Evolutionary conservation across 2,888 invertebrate species (phyloP), one percentile per base, ranked within the genome.

Genomic region (Isoperla grammatica): DNA sequence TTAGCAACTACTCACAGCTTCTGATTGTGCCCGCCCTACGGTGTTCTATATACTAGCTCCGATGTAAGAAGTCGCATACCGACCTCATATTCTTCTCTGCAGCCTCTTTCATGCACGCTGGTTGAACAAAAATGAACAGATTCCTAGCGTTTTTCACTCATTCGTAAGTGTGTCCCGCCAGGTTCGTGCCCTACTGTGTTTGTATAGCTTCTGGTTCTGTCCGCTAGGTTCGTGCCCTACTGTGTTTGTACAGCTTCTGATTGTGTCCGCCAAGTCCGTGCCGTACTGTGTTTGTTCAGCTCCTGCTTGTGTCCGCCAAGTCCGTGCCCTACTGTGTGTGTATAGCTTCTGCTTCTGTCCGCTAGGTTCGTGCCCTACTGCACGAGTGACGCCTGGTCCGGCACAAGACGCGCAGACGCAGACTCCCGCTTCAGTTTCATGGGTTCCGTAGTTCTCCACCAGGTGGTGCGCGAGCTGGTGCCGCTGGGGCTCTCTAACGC

Each of bases 321-420:
- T 37, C 11, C 37, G 8, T 37, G 37, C 8, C 37, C 37, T 37
- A n/a, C n/a, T n/a, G 37, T 37, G 37, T 37, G 11, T 11, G 37
- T 8, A 42, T 23, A 35, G 8, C n/a, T 54, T 57, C 11, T 64
- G 15, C 11, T 46, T 23, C 15, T n/a, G n/a, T n/a, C 42, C 42
- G 5, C 8, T 70, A 82, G 82, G 61, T 85, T 90, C 66, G 81
- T 95, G 39, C 95, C 95, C 0, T 95, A 95, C 74, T 96, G 95
- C 76, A 91, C 93, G 65, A 95, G 95, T 71, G 95, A 96, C 71
- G 88, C 91, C 67, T 95, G 95, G 95, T 91, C 90, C 64, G 95
- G 95, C 63, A 71, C 73, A 8, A 69, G 75, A n/a, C 74, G 76
- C 37, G 76, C 79, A 1, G 76, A 77, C 50, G 71, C 76, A 2